These are phyloP conservation scores for Brachyopa scutellaris DNA, from an alignment of 2,888 invertebrate genomes.

Conservation along the genomic window DNA sequence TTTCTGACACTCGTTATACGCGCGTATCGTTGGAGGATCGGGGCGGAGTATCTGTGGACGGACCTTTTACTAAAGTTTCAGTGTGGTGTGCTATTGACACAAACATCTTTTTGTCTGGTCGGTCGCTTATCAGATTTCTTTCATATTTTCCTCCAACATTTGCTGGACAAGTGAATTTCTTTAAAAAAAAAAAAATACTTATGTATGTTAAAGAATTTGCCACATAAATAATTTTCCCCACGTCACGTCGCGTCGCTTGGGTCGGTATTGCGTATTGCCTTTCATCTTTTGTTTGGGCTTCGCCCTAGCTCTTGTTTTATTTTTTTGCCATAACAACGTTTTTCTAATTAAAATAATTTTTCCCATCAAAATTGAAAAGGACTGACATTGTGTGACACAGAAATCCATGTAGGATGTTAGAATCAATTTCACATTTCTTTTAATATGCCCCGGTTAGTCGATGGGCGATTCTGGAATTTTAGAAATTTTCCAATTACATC, in stretches of 20 bases:
- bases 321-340: not conserved
- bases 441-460: slow-evolving; percentile 36
- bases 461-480: slow-evolving; percentile 1
- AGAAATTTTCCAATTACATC: slow-evolving; percentile 33
- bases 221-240: slow-evolving; percentile 4
- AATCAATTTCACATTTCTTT: slow-evolving; percentile 15
- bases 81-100: slow-evolving; percentile 24
- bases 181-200: no score
- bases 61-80: no score
- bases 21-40: not conserved
- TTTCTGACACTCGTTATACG: not conserved
- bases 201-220: no score
- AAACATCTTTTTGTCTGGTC: slow-evolving; percentile 22
- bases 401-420: not conserved
- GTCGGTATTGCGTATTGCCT: not conserved
- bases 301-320: not conserved
- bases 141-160: slow-evolving; percentile 24
- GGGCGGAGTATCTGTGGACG: no score
- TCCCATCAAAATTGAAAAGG: not conserved
- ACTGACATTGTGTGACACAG: not conserved
- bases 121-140: slow-evolving; percentile 48
- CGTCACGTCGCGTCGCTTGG: no score
- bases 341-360: slow-evolving; percentile 43
- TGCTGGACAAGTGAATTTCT: not conserved
- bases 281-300: slow-evolving; percentile 22